These are phyloP conservation scores for Macropus fuliginosus DNA, from an alignment of 2,797 vertebrate genomes.

Conservation along the genomic window DNA sequence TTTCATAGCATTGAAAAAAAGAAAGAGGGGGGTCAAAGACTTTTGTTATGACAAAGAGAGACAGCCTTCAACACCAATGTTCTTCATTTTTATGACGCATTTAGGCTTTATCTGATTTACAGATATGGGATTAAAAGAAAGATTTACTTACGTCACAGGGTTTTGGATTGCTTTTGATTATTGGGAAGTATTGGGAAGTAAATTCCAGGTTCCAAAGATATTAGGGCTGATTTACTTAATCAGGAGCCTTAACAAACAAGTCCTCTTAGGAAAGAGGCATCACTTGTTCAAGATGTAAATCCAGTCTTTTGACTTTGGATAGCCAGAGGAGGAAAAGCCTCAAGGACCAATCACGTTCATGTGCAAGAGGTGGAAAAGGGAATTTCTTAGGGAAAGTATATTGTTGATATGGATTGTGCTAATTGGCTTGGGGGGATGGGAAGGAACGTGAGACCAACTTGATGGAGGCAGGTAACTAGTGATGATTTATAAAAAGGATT, in stretches of 20 bases:
- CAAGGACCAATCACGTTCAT: not conserved
- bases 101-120: slow-evolving; percentile 1
- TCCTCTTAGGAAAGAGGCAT: not conserved
- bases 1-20: not conserved
- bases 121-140: not conserved
- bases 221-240: not conserved
- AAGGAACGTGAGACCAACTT: not conserved
- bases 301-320: not conserved
- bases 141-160: not conserved
- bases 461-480: not conserved
- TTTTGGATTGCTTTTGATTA: not conserved
- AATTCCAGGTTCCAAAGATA: not conserved
- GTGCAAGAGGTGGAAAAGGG: not conserved
- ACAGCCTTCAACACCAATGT: not conserved
- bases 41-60: not conserved
- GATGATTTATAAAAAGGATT: not conserved
- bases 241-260: not conserved
- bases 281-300: not conserved
- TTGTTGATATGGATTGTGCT: not conserved
- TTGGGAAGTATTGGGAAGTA: not conserved
- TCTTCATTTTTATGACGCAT: not conserved
- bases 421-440: not conserved
- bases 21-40: not conserved
- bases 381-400: not conserved
- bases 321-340: not conserved